Conservation (phyloP, 2,113 vertebrate species). For the Peromyscus leucopus region DNA sequence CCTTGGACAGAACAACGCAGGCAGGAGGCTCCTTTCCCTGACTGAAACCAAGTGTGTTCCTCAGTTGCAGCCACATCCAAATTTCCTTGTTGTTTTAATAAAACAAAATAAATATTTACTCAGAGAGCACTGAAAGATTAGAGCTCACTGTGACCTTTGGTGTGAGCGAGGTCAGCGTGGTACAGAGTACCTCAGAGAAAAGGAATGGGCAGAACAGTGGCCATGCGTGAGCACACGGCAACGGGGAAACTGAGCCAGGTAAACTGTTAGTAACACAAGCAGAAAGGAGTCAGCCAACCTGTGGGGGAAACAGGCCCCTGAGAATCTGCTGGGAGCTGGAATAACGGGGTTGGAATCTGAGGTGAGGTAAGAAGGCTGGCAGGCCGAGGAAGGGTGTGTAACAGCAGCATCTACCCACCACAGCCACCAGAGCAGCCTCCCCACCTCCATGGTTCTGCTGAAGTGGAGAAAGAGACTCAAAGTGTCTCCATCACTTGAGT, state of each 20-base stretch:
- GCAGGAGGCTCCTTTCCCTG: background rate
- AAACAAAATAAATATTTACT: conserved; percentile 89
- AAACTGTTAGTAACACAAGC: background rate
- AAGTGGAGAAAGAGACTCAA: background rate
- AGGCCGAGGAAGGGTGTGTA: background rate
- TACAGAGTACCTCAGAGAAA: background rate
- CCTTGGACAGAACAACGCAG: background rate
- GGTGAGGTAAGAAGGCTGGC: background rate
- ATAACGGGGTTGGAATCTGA: background rate
- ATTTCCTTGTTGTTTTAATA: conserved; percentile 31
- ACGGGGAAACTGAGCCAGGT: background rate
- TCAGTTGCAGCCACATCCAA: background rate
- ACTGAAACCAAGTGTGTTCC: background rate
- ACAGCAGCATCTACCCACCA: background rate
- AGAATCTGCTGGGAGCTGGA: background rate
- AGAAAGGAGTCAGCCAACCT: background rate
- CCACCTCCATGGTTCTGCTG: background rate
- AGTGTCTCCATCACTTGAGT: background rate
- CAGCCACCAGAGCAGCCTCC: background rate
- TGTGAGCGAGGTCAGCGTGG: background rate
- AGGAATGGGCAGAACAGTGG: background rate
- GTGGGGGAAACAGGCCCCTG: too few species aligned
- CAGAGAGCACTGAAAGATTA: conserved; percentile 83
- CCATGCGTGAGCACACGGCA: background rate
- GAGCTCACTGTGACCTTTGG: background rate